Evolutionary conservation across 1,140 invertebrate genomes (phyloP).

Genomic region (Drosophila biarmipes): DNA sequence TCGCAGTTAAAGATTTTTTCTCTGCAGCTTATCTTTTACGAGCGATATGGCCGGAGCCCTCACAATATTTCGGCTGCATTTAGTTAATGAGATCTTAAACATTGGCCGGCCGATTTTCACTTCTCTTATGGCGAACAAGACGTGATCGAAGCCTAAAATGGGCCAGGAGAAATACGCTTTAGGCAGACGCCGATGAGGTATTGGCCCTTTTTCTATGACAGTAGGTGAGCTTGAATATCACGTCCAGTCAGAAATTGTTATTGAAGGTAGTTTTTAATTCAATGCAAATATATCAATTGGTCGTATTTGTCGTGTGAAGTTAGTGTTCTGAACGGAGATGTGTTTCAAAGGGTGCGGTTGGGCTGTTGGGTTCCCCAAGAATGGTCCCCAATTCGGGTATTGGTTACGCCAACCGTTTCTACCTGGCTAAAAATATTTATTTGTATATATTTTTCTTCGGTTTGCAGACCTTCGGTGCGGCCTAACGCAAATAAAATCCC

Average conservation of each 20-base stretch:
- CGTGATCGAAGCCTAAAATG: constrained; percentile 51
- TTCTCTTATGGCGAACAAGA: constrained; percentile 37
- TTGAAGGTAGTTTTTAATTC: too few species aligned
- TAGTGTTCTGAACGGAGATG: not conserved
- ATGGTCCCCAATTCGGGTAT: constrained; percentile 54
- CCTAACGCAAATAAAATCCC: constrained; percentile 64
- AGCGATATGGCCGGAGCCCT: constrained; percentile 48
- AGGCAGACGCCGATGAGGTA: not conserved
- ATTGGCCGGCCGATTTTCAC: constrained; percentile 59
- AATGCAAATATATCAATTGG: too few species aligned
- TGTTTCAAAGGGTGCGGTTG: constrained; percentile 24
- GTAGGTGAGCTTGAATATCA: not conserved
- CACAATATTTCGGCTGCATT: constrained; percentile 63
- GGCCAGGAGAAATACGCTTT: not conserved
- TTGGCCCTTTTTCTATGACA: too few species aligned
- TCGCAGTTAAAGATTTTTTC: constrained; percentile 65
- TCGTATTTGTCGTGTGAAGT: not conserved
- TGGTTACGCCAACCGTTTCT: constrained; percentile 58
- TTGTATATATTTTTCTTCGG: constrained; percentile 20
- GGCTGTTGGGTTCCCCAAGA: constrained; percentile 47
- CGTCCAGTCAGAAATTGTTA: too few species aligned
- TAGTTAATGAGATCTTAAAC: constrained; percentile 70
- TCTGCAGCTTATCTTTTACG: constrained; percentile 59
- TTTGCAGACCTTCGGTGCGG: constrained; percentile 59
- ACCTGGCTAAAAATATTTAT: constrained; percentile 55